Evolutionary conservation across 1,140 invertebrate genomes (phyloP).

Genomic region (Drosophila repleta): DNA sequence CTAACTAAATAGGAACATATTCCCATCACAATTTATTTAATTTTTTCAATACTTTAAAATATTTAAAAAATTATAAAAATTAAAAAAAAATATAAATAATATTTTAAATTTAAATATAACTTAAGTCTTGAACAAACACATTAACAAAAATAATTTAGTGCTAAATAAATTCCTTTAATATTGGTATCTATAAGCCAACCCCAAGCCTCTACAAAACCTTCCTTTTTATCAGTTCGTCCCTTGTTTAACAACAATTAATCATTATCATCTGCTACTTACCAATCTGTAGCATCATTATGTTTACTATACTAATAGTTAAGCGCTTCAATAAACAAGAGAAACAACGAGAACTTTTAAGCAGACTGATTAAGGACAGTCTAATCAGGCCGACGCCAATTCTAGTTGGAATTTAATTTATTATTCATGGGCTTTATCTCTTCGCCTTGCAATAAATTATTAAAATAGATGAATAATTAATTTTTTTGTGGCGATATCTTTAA

Average conservation of each 20-base stretch:
- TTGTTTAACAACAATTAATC: slow-evolving; percentile 31
- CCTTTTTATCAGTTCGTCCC: neutral
- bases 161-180: too few relatives aligned
- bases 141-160: too few relatives aligned
- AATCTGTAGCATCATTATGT: neutral
- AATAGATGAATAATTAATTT: slow-evolving; percentile 21
- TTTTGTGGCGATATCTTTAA: slow-evolving; percentile 3
- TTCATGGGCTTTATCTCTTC: neutral
- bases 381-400: neutral
- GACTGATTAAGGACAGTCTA: neutral
- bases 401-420: slow-evolving; percentile 5
- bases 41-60: too few relatives aligned
- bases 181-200: too few relatives aligned
- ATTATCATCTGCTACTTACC: neutral
- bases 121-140: too few relatives aligned
- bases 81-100: too few relatives aligned
- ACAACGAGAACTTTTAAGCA: neutral
- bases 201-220: too few relatives aligned
- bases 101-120: too few relatives aligned
- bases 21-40: too few relatives aligned
- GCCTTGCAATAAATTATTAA: neutral
- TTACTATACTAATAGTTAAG: neutral
- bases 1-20: too few relatives aligned
- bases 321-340: neutral
- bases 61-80: too few relatives aligned